These are phyloP conservation scores for Eulithis testata DNA, from an alignment of 2,888 invertebrate genomes.

Conservation along the genomic window DNA sequence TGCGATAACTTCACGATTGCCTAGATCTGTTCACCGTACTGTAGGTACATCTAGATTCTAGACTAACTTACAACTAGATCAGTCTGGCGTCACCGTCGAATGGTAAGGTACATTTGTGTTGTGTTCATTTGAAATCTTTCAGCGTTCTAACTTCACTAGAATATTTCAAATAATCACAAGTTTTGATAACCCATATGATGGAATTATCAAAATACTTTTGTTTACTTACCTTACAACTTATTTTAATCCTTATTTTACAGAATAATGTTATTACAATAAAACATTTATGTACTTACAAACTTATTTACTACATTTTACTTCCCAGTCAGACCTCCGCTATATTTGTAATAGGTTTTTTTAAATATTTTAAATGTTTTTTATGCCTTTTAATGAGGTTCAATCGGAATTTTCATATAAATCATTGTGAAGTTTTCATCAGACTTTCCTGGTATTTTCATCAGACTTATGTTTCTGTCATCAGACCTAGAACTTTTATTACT, in stretches of 20 bases:
- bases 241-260: neutral
- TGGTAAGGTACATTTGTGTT: constrained; percentile 61
- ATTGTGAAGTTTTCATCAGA: too few species aligned
- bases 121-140: constrained; percentile 18
- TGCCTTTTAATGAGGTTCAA: neutral
- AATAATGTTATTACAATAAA: neutral
- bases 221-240: constrained; percentile 25
- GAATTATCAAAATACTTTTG: constrained; percentile 36
- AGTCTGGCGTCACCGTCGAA: constrained; percentile 78
- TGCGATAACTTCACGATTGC: too few species aligned
- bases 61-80: constrained; percentile 60
- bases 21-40: too few species aligned
- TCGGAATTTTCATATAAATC: too few species aligned
- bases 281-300: neutral
- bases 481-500: too few species aligned
- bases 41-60: neutral
- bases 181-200: constrained; percentile 38
- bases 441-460: too few species aligned
- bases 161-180: constrained; percentile 23
- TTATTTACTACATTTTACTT: neutral
- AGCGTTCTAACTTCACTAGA: neutral
- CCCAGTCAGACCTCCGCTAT: neutral
- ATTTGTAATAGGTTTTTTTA: too few species aligned
- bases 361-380: too few species aligned
- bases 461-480: too few species aligned